phyloP scores from a whole-genome alignment of 2,797 vertebrate species.

The Catostomus latipinnis region DNA sequence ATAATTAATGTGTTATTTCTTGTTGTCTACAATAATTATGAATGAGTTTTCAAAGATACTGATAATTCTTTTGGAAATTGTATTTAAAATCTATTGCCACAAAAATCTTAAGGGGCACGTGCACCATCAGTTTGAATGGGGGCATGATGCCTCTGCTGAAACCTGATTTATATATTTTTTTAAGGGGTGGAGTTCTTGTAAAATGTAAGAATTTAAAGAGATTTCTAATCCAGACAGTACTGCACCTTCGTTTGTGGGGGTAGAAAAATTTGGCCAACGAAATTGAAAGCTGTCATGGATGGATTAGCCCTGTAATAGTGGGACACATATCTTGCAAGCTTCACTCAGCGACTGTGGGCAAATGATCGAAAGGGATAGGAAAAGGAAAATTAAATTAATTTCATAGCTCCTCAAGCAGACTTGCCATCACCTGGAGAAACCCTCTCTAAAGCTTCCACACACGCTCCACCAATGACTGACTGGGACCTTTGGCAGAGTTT shows the following conservation, averaged over 20 bases:
- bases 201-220: slow-evolving; percentile 78
- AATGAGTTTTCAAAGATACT: no score
- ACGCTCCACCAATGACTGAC: slow-evolving; percentile 39
- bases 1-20: no score
- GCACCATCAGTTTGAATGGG: no score
- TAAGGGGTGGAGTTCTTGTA: slow-evolving; percentile 75
- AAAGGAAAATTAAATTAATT: slow-evolving; percentile 96
- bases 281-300: slow-evolving; percentile 99
- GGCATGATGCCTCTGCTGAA: slow-evolving; percentile 52
- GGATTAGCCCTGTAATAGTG: slow-evolving; percentile 98
- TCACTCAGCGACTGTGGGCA: slow-evolving; percentile 89
- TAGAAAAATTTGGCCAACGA: slow-evolving; percentile 89
- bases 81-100: slow-evolving; percentile 52
- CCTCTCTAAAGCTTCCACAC: slow-evolving; percentile 40
- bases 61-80: slow-evolving; percentile 48
- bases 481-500: slow-evolving; percentile 59
- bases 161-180: slow-evolving; percentile 65
- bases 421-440: slow-evolving; percentile 65
- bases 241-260: slow-evolving; percentile 77
- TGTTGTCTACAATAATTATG: no score
- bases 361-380: slow-evolving; percentile 78
- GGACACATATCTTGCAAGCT: slow-evolving; percentile 95
- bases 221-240: slow-evolving; percentile 86
- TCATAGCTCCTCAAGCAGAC: slow-evolving; percentile 97
- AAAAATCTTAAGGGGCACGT: no score